phyloP scores from a whole-genome alignment of 1,140 invertebrate species.

The Cyclina sinensis region DNA sequence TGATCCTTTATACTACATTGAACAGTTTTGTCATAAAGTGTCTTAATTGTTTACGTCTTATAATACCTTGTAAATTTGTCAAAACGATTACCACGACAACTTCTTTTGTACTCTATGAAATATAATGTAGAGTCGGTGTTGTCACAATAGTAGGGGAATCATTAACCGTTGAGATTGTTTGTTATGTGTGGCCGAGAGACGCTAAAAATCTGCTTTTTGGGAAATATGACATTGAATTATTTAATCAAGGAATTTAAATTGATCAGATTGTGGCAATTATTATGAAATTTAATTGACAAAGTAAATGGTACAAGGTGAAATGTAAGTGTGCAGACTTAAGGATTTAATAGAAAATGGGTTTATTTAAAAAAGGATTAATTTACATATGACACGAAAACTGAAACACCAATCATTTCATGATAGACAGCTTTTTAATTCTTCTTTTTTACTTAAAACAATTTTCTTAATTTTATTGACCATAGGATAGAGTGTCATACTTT shows the following conservation, averaged over 20 bases:
- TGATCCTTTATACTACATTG: neutral
- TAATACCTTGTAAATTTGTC: constrained; percentile 52
- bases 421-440: too few relatives aligned
- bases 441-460: too few relatives aligned
- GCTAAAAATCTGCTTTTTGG: neutral
- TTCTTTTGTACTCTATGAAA: neutral
- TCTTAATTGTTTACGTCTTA: constrained; percentile 55
- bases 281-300: constrained; percentile 3
- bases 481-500: too few relatives aligned
- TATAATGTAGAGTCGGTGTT: neutral
- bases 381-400: too few relatives aligned
- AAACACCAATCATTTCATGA: too few relatives aligned
- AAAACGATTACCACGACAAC: constrained; percentile 63
- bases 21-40: neutral
- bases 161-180: neutral
- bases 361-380: too few relatives aligned
- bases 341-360: too few relatives aligned
- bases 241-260: constrained; percentile 28
- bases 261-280: constrained; percentile 12
- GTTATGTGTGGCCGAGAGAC: neutral
- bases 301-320: constrained; percentile 7
- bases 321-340: neutral
- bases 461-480: too few relatives aligned
- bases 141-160: neutral
- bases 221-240: constrained; percentile 26